phyloP scores from a whole-genome alignment of 2,797 vertebrate species.

The Sebastolobus alascanus region DNA sequence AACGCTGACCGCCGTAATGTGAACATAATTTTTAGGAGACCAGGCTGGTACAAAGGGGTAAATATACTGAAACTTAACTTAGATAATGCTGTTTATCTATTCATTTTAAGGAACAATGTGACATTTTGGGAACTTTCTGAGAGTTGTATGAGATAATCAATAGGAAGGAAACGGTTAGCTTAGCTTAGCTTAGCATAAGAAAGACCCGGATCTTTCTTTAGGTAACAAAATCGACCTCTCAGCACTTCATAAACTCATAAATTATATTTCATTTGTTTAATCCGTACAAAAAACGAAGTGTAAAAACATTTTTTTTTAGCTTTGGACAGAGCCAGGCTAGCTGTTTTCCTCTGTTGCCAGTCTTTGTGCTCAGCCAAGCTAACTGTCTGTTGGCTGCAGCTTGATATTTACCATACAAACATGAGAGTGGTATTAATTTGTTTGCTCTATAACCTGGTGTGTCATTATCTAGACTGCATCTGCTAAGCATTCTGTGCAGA shows the following conservation, averaged over 20 bases:
- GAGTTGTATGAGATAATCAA: neutral
- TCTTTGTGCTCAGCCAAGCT: conserved; percentile 1
- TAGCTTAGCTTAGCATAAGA: neutral
- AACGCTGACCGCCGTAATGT: too few relatives aligned
- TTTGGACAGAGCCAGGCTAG: neutral
- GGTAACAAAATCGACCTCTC: too few relatives aligned
- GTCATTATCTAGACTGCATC: neutral
- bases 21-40: neutral
- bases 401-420: neutral
- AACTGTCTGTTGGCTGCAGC: neutral
- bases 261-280: neutral
- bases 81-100: too few relatives aligned
- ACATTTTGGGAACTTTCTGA: neutral
- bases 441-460: neutral
- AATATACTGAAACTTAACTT: neutral
- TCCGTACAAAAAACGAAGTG: neutral
- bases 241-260: neutral
- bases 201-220: too few relatives aligned
- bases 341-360: neutral
- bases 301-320: neutral
- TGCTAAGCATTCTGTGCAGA: neutral
- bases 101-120: neutral
- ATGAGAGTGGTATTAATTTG: neutral
- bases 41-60: neutral
- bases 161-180: neutral